Evolutionary conservation across 2,113 vertebrate genomes (phyloP).

Genomic region (Mustelus asterias): DNA sequence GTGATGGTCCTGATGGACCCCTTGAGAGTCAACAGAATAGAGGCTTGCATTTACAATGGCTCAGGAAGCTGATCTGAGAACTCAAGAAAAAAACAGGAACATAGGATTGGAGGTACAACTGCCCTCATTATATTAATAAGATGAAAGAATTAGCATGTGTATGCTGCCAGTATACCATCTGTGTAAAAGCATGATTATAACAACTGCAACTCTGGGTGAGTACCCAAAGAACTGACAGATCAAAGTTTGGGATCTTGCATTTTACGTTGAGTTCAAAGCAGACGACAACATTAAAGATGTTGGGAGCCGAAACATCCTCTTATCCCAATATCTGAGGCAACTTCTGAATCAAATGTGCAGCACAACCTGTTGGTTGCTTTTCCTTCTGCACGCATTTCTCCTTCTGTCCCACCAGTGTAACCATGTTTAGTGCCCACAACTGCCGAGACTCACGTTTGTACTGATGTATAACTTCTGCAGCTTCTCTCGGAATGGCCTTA

Average conservation of each 20-base stretch:
- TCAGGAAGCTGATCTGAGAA: background rate
- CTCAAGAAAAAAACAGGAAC: background rate
- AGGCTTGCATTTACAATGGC: background rate
- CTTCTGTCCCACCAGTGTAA: background rate
- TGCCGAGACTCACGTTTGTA: slow-evolving; percentile 76
- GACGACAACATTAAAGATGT: background rate
- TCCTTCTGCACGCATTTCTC: background rate
- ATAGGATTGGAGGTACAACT: background rate
- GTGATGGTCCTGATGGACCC: background rate
- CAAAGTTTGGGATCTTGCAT: background rate
- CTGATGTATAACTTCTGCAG: slow-evolving; percentile 92
- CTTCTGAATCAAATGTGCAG: background rate
- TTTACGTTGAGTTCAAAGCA: background rate
- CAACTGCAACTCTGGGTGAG: background rate
- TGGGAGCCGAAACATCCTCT: background rate
- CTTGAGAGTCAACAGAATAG: background rate
- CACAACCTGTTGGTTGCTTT: background rate
- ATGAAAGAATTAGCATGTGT: background rate
- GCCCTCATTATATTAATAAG: background rate
- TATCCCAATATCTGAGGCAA: background rate
- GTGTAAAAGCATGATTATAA: background rate
- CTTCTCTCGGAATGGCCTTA: slow-evolving; percentile 93
- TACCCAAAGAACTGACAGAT: background rate
- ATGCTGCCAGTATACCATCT: background rate
- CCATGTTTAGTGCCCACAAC: background rate